A percentile compares a stretch with the other conserved stretches of the same genome.
These are phyloP conservation scores for Heterochromis multidens DNA, from an alignment of 2,113 vertebrate species.

Conservation along the genomic window DNA sequence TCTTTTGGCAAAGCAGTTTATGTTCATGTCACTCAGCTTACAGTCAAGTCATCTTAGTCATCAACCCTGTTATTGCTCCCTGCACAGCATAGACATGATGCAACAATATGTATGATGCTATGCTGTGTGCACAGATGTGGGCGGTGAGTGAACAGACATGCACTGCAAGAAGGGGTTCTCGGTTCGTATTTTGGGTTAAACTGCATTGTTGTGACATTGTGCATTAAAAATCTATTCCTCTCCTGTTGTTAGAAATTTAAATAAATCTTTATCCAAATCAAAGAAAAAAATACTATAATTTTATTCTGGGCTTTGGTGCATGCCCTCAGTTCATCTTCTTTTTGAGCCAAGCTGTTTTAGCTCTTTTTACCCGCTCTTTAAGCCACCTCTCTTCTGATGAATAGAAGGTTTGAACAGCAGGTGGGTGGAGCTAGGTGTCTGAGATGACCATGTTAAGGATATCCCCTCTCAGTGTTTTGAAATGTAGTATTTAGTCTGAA, in stretches of 20 bases:
- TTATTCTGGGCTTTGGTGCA: neutral
- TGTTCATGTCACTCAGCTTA: neutral
- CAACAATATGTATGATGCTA: neutral
- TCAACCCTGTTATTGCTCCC: no score
- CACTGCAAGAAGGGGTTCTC: neutral
- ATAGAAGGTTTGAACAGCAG: neutral
- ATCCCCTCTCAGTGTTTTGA: neutral
- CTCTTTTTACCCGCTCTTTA: neutral
- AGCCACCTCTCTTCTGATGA: neutral
- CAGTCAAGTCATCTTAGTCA: neutral
- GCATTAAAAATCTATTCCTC: no score
- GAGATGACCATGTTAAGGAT: neutral
- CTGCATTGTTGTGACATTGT: neutral
- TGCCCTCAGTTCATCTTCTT: neutral
- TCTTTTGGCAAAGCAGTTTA: neutral
- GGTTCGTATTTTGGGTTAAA: neutral
- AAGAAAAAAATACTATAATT: no score
- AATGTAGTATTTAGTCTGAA: neutral
- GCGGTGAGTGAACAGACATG: neutral
- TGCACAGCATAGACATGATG: neutral
- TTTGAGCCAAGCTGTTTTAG: neutral
- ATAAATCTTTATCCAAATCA: neutral
- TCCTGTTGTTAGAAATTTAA: neutral
- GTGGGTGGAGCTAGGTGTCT: neutral
- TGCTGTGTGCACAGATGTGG: neutral